Evolutionary conservation across 2,113 vertebrate genomes (phyloP), one percentile per base, ranked within the genome.

Genomic region (Chiloscyllium plagiosum): DNA sequence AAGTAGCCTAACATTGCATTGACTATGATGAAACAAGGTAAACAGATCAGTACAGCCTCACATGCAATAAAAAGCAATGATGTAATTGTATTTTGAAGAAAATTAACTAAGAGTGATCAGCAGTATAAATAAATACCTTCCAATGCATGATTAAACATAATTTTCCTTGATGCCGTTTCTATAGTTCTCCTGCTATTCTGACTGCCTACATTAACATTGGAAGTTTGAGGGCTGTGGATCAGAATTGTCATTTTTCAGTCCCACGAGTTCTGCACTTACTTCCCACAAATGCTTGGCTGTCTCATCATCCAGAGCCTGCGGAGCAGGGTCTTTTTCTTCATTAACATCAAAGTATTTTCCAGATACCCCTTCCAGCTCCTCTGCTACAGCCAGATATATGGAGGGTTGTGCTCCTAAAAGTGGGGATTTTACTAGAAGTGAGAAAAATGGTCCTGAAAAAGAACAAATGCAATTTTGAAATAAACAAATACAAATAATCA

Each of bases 341-440:
- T 98, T 96, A 8, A 97, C 98, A 94, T 98, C 97, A 10, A 98
- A 99, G 97, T 99, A 99, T 90, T 97, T 97, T 4, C 98, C 98
- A 1, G 98, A 98, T 96, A 98, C 96, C 0, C 96, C 98, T 95
- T 97, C 97, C 96, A 98, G 87, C 47, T 98, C 98, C 96, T 98
- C 97, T 0, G 98, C 97, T 96, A 98, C 98, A 0, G 98, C 98
- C 96, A 98, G 96, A 96, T 98, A 98, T 0, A 98, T 90, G 52
- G 97, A 98, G 96, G 98, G 97, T 96, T 98, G 98, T 17, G 98
- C 98, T 0, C 98, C 98, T 76, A 98, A 97, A 95, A 96, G 96
- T 24, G 98, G 98, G 47, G 97, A 98, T 97, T 98, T 98, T 95
- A 98, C 97, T 96, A 98, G 52, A 95, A 98, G 15, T 96, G 98